Percentiles rank a stretch among this genome's conserved stretches.
phyloP scores from a whole-genome alignment of 2,888 invertebrate genomes.

The Adineta ricciae region DNA sequence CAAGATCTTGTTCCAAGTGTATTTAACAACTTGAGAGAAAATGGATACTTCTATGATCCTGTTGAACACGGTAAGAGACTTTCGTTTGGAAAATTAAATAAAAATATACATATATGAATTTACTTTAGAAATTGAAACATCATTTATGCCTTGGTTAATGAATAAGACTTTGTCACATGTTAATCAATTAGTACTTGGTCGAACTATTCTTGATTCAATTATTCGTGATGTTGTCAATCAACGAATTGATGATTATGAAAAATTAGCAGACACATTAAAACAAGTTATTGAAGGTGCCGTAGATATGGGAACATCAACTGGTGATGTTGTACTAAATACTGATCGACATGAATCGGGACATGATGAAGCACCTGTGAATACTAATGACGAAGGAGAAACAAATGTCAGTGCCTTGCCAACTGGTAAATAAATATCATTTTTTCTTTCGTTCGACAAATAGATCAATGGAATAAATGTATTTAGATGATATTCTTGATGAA shows the following conservation, averaged over 20 bases:
- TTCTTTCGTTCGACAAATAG: not conserved
- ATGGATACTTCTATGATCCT: slow-evolving; percentile 60
- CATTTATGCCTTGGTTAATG: slow-evolving; percentile 77
- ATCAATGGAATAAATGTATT: not conserved
- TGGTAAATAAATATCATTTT: not conserved
- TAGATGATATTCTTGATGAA: not conserved
- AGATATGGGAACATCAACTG: slow-evolving; percentile 17
- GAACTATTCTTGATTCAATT: slow-evolving; percentile 67
- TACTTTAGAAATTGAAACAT: slow-evolving; percentile 54
- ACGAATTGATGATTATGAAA: slow-evolving; percentile 40
- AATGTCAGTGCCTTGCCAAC: not conserved
- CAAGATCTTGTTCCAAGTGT: slow-evolving; percentile 74
- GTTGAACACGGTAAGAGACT: slow-evolving; percentile 53
- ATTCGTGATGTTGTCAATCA: slow-evolving; percentile 44
- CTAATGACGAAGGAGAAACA: not conserved
- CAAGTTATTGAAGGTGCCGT: not conserved
- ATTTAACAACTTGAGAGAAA: slow-evolving; percentile 66
- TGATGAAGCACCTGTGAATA: not conserved
- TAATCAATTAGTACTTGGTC: slow-evolving; percentile 67
- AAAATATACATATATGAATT: not conserved
- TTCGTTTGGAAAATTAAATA: too few species aligned
- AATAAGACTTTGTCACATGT: slow-evolving; percentile 70
- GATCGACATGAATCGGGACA: not conserved
- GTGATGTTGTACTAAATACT: not conserved
- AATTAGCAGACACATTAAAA: slow-evolving; percentile 37